Evolutionary conservation across 2,888 invertebrate genomes (phyloP), one percentile per base, ranked within the genome.

Genomic region (Drosophila quinaria): DNA sequence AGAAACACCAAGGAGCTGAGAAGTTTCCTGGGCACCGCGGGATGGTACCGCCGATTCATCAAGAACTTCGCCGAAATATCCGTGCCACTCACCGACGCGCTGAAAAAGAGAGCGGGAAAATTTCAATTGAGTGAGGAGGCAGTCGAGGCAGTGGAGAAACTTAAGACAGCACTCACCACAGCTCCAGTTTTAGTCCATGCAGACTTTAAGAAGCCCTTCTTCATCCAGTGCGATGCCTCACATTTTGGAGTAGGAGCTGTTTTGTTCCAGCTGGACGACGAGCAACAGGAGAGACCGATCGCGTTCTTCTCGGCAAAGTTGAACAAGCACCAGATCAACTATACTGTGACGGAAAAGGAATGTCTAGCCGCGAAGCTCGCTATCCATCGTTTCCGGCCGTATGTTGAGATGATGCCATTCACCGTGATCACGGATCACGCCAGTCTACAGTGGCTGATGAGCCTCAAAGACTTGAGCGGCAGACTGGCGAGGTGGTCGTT

Each of bases 221-320:
- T 4, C 4, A 15, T 47, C 2, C 37, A 58, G 17, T 35, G 56
- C 10, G 46, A 46, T 22, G 56, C 46, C 4, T 56, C 56, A 1
- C 22, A 56, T 11, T 22, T 9, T 4, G 37, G 25, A 5, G 44
- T 35, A 9, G n/a, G 35, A 5, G 29, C 47, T 3, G 33, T 37
- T 3, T 3, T 22, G 22, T 22, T 22, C 22, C 22, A 22, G n/a
- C 41, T 49, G 17, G 50, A 50, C 0, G 19, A 55, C 2, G 3
- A n/a, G 3, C 42, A 47, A 8, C 15, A 49, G 17, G 52, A 60
- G 6, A 52, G 10, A 8, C 58, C 52, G 0, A 52, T 63, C 1
- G 42, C 39, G 0, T 63, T 56, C 1, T 56, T 63, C 13, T 68
- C 52, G 1, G 31, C 19, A 2, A 63, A 68, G n/a, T 5, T 51